Conservation (phyloP, 2,797 vertebrate genomes). For the Sebastes kiyomatsui region DNA sequence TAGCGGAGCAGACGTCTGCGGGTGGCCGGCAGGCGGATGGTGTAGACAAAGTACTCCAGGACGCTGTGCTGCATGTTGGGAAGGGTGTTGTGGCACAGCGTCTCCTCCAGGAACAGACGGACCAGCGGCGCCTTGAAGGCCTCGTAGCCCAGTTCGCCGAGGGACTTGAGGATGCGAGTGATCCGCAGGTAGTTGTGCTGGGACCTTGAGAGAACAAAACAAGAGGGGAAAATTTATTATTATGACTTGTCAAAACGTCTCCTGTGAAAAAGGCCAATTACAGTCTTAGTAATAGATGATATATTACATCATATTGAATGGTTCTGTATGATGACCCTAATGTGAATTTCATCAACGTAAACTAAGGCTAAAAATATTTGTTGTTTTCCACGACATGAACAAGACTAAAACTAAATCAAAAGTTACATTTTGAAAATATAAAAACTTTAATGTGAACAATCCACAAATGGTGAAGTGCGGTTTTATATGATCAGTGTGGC, state of each 20-base stretch:
- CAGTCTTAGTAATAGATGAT: background rate
- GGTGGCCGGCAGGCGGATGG: slow-evolving; percentile 89
- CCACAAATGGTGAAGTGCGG: no score
- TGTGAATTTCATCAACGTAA: background rate
- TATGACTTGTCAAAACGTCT: background rate
- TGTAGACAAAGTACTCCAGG: slow-evolving; percentile 97
- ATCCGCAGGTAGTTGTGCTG: slow-evolving; percentile 99
- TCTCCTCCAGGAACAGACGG: slow-evolving; percentile 92
- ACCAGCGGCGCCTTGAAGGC: slow-evolving; percentile 94
- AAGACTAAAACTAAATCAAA: background rate
- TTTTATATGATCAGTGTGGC: no score
- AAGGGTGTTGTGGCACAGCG: slow-evolving; percentile 89
- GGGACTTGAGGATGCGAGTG: slow-evolving; percentile 97
- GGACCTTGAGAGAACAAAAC: slow-evolving; percentile 81
- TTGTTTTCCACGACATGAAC: background rate
- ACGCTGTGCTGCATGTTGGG: slow-evolving; percentile 95
- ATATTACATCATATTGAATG: background rate
- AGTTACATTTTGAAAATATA: background rate
- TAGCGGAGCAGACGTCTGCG: slow-evolving; percentile 92
- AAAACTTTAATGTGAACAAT: background rate
- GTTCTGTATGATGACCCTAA: background rate
- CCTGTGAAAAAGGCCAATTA: background rate
- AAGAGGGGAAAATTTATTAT: background rate
- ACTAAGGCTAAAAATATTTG: no score
- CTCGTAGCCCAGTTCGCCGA: slow-evolving; percentile 96